These are phyloP conservation scores for Cynodonichthys magdalenae DNA, from an alignment of 2,797 vertebrate species.

Conservation along the genomic window DNA sequence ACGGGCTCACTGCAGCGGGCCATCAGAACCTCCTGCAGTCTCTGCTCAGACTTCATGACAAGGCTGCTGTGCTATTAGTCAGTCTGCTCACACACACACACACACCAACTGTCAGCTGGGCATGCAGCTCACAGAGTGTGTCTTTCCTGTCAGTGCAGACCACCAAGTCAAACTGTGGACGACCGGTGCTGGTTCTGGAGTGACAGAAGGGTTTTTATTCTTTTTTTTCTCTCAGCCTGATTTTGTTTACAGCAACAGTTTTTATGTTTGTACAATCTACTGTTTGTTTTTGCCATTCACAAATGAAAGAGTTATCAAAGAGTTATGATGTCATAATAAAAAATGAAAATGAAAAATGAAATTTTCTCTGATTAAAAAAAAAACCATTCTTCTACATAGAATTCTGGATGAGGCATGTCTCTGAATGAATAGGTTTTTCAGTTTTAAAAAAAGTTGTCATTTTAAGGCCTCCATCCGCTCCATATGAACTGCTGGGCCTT, in stretches of 20 bases:
- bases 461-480: no score
- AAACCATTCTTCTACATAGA: no score
- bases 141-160: constrained; percentile 54
- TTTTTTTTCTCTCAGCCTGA: background rate
- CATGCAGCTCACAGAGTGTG: constrained; percentile 42
- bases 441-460: no score
- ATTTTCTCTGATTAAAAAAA: no score
- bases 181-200: background rate
- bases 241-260: background rate
- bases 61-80: constrained; percentile 50
- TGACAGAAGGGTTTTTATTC: background rate
- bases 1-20: constrained; percentile 11
- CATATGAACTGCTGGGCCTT: no score
- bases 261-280: no score
- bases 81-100: constrained; percentile 45
- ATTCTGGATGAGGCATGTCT: no score
- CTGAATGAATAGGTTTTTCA: no score
- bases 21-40: constrained; percentile 33
- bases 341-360: no score
- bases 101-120: constrained; percentile 31
- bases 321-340: no score
- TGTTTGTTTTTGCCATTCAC: no score
- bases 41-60: constrained; percentile 52
- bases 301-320: no score
- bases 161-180: constrained; percentile 52